These are phyloP conservation scores for Odontocolon sp. DNA, from an alignment of 2,888 invertebrate genomes.

Conservation along the genomic window DNA sequence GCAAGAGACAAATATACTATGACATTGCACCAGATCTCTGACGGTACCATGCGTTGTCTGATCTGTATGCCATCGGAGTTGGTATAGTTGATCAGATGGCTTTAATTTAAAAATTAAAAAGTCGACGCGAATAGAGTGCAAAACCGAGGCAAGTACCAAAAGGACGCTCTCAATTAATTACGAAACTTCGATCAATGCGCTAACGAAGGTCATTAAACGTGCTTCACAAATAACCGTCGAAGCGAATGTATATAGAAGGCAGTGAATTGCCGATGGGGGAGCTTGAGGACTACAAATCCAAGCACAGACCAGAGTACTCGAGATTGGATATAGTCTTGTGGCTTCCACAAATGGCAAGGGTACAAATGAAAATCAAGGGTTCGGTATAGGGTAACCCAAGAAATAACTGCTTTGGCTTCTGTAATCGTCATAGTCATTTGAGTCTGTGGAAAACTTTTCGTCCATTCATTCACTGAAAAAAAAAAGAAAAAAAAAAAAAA, in stretches of 20 bases:
- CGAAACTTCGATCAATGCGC: slow-evolving; percentile 27
- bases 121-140: not conserved
- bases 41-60: too few species aligned
- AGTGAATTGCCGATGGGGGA: not conserved
- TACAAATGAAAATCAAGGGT: slow-evolving; percentile 45
- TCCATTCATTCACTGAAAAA: not conserved
- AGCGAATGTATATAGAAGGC: not conserved
- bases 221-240: slow-evolving; percentile 12
- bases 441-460: not conserved
- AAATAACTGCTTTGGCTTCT: slow-evolving; percentile 33
- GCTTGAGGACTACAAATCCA: slow-evolving; percentile 2
- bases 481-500: not conserved
- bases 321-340: slow-evolving; percentile 59
- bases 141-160: not conserved
- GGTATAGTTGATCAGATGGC: too few species aligned
- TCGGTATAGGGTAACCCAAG: slow-evolving; percentile 8
- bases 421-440: not conserved
- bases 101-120: too few species aligned
- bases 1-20: too few species aligned
- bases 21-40: too few species aligned
- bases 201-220: slow-evolving; percentile 40
- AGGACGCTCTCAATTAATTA: slow-evolving; percentile 27
- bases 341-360: slow-evolving; percentile 42
- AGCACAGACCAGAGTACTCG: slow-evolving; percentile 32
- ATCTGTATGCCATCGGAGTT: too few species aligned